These are phyloP conservation scores for Temnopleurus reevesii DNA, from an alignment of 53 echinoderm and acorn worm species.

Conservation along the genomic window DNA sequence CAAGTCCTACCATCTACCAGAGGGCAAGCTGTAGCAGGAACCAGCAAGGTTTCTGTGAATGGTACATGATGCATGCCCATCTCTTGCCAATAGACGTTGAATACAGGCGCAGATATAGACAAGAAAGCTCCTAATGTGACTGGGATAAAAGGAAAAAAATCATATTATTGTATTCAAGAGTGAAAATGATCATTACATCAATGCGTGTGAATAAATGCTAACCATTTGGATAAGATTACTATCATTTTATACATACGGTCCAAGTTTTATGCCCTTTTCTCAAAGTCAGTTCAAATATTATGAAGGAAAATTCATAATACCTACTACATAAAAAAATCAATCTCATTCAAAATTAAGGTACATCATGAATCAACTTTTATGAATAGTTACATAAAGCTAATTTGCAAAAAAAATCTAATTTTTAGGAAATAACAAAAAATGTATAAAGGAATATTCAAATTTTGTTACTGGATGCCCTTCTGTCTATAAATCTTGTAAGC, in stretches of 20 bases:
- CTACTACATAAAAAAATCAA: too few species aligned
- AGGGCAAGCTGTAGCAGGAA: constrained; percentile 1
- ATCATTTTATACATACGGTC: too few species aligned
- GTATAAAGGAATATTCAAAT: neutral
- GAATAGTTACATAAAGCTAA: neutral
- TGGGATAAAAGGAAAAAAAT: neutral
- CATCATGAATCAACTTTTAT: too few species aligned
- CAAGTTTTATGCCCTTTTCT: too few species aligned
- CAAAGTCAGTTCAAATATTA: too few species aligned
- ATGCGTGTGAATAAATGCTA: too few species aligned
- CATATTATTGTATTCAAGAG: too few species aligned
- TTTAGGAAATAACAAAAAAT: neutral
- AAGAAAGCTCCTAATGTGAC: constrained; percentile 7
- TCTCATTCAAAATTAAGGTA: too few species aligned
- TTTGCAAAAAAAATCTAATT: too few species aligned
- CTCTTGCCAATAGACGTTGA: constrained; percentile 40
- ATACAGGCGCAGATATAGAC: constrained; percentile 1
- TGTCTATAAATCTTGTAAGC: neutral
- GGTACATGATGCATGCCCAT: neutral
- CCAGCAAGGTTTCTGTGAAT: neutral
- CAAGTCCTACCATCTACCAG: constrained; percentile 36
- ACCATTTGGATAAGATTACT: too few species aligned
- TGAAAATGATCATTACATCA: too few species aligned
- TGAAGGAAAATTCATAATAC: too few species aligned
- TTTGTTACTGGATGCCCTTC: neutral